Evolutionary conservation across 2,888 invertebrate species (phyloP), one percentile per base, ranked within the genome.

Genomic region (Noctua pronuba): DNA sequence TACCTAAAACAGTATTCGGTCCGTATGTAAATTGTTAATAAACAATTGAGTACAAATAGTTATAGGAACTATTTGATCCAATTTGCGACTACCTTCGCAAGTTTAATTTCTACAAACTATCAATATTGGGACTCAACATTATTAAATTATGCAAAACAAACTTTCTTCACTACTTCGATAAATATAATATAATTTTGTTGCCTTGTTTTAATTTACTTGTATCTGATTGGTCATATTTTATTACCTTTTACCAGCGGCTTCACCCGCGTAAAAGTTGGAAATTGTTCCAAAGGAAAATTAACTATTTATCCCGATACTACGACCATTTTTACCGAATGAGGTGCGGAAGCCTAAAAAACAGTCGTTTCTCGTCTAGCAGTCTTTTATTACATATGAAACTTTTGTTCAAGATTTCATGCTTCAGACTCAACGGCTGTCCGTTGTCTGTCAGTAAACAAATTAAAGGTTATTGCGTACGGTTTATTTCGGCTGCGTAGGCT

Each of bases 61-160:
- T 66, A 58, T 28, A 69, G 58, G n/a, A 82, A 87, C 83, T 85
- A 79, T 80, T 85, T 79, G 70, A 86, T 83, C 60, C 79, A 85
- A 87, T 85, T 85, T 79, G 10, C 68, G 16, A 76, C 55, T 77
- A 73, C 79, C 68, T 74, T 21, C 31, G 65, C 38, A 73, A 83
- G 72, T 79, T 77, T 72, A 77, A 73, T 81, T 79, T 46, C 76
- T 75, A 55, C 78, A 75, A 79, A 86, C 88, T 80, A 85, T 77
- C 79, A 83, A 78, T 87, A 86, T 81, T 85, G 79, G 65, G 52
- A 41, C 38, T 73, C 60, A 24, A 71, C 55, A 65, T 68, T 74
- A 83, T 76, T 83, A 72, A 79, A 77, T 85, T 80, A 80, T 78
- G 72, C 73, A 80, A 82, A 78, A 85, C 74, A 70, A 85, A 77